Percentiles rank a stretch among this genome's conserved stretches.
These are phyloP conservation scores for Baccha elongata DNA, from an alignment of 2,888 invertebrate species.

Conservation along the genomic window DNA sequence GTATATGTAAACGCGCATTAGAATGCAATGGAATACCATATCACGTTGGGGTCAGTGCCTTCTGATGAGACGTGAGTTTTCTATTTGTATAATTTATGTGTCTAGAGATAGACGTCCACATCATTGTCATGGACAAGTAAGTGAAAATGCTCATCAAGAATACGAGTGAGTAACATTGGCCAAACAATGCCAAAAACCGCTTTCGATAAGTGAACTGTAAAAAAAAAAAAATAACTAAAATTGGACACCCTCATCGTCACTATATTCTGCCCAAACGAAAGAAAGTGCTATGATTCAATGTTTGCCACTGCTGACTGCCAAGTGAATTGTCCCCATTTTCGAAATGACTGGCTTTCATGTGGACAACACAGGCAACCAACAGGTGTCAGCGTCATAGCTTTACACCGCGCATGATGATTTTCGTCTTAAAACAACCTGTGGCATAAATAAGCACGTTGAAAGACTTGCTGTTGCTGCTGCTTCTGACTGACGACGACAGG, in stretches of 20 bases:
- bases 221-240: conserved; percentile 4
- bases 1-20: conserved; percentile 19
- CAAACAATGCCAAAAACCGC: conserved; percentile 18
- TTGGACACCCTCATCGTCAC: conserved; percentile 38
- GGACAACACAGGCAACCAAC: conserved; percentile 34
- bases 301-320: conserved; percentile 17
- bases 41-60: conserved; percentile 55
- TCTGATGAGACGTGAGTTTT: conserved; percentile 57
- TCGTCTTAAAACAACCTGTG: conserved; percentile 50
- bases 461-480: conserved; percentile 7
- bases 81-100: conserved; percentile 34
- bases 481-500: not conserved
- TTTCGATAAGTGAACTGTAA: conserved; percentile 52
- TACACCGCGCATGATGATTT: conserved; percentile 32
- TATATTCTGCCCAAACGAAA: conserved; percentile 44
- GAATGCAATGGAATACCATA: conserved; percentile 32
- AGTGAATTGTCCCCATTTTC: conserved; percentile 61
- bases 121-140: not conserved
- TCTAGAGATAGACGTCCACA: not conserved
- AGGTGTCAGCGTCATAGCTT: conserved; percentile 38
- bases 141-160: conserved; percentile 13
- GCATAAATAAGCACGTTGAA: conserved; percentile 64
- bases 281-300: conserved; percentile 71
- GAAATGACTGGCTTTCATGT: conserved; percentile 34
- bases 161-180: conserved; percentile 7